These are phyloP conservation scores for Holcopasites calliopsidis DNA, from an alignment of 1,140 invertebrate species.

Conservation along the genomic window DNA sequence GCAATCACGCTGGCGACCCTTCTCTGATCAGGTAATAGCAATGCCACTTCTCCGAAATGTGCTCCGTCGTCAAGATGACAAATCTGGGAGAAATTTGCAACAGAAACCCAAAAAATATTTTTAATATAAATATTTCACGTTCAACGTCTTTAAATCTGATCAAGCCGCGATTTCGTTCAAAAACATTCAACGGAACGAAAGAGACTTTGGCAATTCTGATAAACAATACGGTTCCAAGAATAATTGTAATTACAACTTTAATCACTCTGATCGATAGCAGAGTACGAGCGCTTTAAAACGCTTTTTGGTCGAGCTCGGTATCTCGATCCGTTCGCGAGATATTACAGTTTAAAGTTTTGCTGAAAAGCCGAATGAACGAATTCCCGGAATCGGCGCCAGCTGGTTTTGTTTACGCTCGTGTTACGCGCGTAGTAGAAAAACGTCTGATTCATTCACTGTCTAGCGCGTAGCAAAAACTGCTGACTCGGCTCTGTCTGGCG, in stretches of 20 bases:
- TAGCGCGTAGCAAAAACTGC: too few species aligned
- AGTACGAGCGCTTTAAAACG: neutral
- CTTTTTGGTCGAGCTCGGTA: neutral
- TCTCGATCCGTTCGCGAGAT: neutral
- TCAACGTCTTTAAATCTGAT: too few species aligned
- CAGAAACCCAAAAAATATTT: neutral
- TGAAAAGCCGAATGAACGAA: neutral
- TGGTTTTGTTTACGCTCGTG: neutral
- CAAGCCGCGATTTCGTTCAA: too few species aligned
- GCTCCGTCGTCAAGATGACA: conserved; percentile 80
- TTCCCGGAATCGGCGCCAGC: neutral
- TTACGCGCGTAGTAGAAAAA: neutral
- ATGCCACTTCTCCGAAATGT: conserved; percentile 80
- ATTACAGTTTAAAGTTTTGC: neutral
- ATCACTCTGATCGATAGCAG: neutral
- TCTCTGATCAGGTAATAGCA: conserved; percentile 72
- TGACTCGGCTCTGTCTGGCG: too few species aligned
- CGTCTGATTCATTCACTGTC: too few species aligned
- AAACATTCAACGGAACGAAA: too few species aligned
- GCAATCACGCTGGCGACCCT: conserved; percentile 75
- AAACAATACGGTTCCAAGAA: too few species aligned
- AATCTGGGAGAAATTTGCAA: conserved; percentile 65
- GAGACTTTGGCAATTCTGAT: too few species aligned
- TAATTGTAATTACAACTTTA: neutral
- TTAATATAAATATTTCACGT: too few species aligned